Percentiles rank a stretch among this genome's conserved stretches.
These are phyloP conservation scores for Argopecten irradians DNA, from an alignment of 1,140 invertebrate genomes.

Conservation along the genomic window DNA sequence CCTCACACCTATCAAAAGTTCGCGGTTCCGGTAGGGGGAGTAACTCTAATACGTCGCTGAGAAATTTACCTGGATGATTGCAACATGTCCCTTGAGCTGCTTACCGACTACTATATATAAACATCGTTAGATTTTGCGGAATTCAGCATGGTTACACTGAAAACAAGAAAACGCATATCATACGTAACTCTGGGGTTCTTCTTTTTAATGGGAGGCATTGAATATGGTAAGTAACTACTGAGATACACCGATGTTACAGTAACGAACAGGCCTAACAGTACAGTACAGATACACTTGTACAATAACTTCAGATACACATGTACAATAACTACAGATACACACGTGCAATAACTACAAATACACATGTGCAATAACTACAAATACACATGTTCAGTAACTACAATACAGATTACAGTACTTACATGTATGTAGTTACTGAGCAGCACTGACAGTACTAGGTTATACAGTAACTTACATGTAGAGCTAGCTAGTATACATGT, in stretches of 20 bases:
- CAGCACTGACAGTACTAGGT: too few relatives aligned
- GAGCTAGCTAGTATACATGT: too few relatives aligned
- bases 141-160: neutral
- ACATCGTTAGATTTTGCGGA: neutral
- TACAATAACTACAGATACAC: too few relatives aligned
- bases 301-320: too few relatives aligned
- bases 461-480: too few relatives aligned
- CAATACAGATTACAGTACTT: too few relatives aligned
- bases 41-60: neutral
- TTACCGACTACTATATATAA: neutral
- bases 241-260: too few relatives aligned
- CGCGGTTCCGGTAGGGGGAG: neutral
- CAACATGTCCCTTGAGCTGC: neutral
- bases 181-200: slow-evolving; percentile 55
- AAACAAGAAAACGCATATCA: slow-evolving; percentile 54
- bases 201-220: slow-evolving; percentile 63
- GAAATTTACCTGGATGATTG: neutral
- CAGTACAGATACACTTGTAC: neutral
- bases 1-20: neutral
- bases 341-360: too few relatives aligned
- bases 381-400: neutral
- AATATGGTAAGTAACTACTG: slow-evolving; percentile 60
- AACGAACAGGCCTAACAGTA: neutral
- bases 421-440: too few relatives aligned
- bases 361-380: too few relatives aligned